phyloP scores from a whole-genome alignment of 2,888 invertebrate genomes.

The Lasioglossum pauxillum region DNA sequence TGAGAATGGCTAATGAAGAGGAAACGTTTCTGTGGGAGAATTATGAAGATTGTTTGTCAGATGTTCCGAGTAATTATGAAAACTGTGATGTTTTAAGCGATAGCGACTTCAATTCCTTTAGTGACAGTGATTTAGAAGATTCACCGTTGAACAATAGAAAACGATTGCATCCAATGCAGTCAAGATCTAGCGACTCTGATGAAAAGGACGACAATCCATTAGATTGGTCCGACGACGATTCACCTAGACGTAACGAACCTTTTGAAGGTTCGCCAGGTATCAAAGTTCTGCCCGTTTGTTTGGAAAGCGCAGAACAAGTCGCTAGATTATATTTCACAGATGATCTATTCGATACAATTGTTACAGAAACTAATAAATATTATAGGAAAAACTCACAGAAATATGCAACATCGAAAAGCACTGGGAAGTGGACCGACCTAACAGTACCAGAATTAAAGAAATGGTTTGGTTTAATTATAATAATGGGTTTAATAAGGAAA shows the following conservation, averaged over 20 bases:
- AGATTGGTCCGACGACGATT: background rate
- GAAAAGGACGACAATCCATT: background rate
- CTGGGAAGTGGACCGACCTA: background rate
- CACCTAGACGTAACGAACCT: background rate
- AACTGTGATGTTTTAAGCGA: constrained; percentile 5
- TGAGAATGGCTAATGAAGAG: constrained; percentile 2
- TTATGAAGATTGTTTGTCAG: constrained; percentile 9
- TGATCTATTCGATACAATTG: background rate
- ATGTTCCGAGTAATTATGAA: background rate
- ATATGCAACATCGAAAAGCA: background rate
- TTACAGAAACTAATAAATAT: constrained; percentile 1
- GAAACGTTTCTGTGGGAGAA: constrained; percentile 5
- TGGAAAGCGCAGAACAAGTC: background rate
- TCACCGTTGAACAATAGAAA: background rate
- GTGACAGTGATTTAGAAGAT: constrained; percentile 11
- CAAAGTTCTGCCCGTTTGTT: background rate
- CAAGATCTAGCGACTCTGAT: background rate
- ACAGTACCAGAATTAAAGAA: background rate
- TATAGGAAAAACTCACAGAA: background rate
- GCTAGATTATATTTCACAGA: constrained; percentile 8
- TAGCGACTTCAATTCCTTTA: constrained; percentile 10
- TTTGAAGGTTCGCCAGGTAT: background rate
- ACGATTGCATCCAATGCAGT: background rate
- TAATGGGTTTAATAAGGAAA: constrained; percentile 13
- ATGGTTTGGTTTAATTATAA: background rate